Base-by-base conservation (phyloP, 2,113 vertebrate genomes). In the Malurus alboscapulatus region DNA sequence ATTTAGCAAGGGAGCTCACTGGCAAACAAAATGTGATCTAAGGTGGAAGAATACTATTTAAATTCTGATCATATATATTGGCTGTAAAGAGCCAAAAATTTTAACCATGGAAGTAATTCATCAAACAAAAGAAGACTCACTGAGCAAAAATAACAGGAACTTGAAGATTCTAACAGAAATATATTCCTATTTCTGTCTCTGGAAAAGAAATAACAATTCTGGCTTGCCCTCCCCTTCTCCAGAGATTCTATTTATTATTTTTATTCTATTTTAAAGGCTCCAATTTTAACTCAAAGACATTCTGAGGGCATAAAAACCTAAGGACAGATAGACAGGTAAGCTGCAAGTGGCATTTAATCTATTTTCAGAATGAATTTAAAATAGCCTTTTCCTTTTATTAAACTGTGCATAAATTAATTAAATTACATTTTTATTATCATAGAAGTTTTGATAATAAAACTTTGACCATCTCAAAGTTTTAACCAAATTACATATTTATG, bases 311-410 rank as follows among this genome's bases (percentile, higher is more conserved):
- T 73, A 65, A 24, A 10, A 1, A 4, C 48, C 32, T 92, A 91
- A 84, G 55, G 29, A 20, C 29, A 75, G 45, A 74, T 11, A 80
- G 29, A 20, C 29, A 75, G 45, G 71, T 11, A 80, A 75, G 26
- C 29, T 90, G 26, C 34, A 84, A 91, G 36, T 58, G 38, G 22
- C 51, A 86, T n/a, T 73, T 72, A 84, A n/a, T 75, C 58, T 87
- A 54, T 82, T 91, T 94, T 84, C 68, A 80, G 59, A 34, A 84
- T 8, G 21, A 90, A 88, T 88, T 94, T 90, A 53, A 88, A 95
- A 93, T 38, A 86, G 19, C 18, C 10, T 80, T 94, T 92, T 84
- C 22, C 58, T 84, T 84, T 77, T 67, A 90, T 78, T 53, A 88
- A 90, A 57, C 68, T 61, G 18, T 77, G 15, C 21, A 62, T 83